phyloP scores from a whole-genome alignment of 2,113 vertebrate genomes.

The Clarias batrachus region DNA sequence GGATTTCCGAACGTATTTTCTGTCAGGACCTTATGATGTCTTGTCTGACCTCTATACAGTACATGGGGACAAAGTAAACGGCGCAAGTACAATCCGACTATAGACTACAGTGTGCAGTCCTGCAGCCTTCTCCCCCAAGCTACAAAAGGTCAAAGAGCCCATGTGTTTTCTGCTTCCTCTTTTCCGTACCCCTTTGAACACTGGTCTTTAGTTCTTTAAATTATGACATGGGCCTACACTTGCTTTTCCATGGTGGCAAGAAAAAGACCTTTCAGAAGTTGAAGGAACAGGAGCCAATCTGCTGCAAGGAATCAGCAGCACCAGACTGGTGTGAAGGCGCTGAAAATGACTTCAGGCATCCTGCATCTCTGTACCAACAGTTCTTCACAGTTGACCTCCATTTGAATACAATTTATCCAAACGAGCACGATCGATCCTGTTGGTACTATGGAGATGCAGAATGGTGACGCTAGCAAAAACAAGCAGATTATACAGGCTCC shows the following conservation, averaged over 20 bases:
- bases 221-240: constrained; percentile 54
- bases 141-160: constrained; percentile 67
- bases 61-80: constrained; percentile 57
- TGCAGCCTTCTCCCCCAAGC: constrained; percentile 25
- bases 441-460: background rate
- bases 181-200: constrained; percentile 45
- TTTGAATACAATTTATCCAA: constrained; percentile 10
- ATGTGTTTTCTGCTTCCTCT: constrained; percentile 62
- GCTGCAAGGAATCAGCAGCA: constrained; percentile 58
- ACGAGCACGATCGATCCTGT: background rate
- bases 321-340: constrained; percentile 62
- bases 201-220: constrained; percentile 17
- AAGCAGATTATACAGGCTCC: background rate
- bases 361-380: constrained; percentile 22
- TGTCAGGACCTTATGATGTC: background rate
- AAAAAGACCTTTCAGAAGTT: constrained; percentile 48
- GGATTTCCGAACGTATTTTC: background rate
- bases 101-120: constrained; percentile 6
- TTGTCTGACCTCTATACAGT: constrained; percentile 1
- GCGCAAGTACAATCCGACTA: background rate
- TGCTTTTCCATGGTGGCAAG: constrained; percentile 31
- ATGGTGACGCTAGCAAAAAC: background rate
- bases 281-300: constrained; percentile 63
- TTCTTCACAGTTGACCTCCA: background rate
- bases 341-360: constrained; percentile 61